phyloP scores from a whole-genome alignment of 2,797 vertebrate species.

The Petrocephalus schoutedeni region DNA sequence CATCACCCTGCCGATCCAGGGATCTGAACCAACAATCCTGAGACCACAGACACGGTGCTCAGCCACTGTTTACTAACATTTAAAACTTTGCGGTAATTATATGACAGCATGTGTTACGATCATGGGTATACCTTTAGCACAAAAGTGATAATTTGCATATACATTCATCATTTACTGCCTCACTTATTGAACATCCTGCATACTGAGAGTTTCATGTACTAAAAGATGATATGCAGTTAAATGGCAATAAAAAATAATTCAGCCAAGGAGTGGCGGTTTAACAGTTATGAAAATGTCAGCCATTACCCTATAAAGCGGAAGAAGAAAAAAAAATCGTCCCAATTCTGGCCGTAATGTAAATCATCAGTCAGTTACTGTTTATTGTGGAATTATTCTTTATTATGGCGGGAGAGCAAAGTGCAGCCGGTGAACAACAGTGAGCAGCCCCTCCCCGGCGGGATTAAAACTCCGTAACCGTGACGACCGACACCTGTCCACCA shows the following conservation, averaged over 20 bases:
- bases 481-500: not conserved
- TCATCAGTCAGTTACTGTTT: not conserved
- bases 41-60: not conserved
- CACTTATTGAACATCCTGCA: not conserved
- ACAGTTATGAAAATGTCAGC: not conserved
- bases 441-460: not conserved
- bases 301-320: not conserved
- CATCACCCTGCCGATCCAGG: not conserved
- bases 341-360: not conserved
- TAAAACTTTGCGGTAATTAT: not conserved
- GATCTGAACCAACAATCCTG: not conserved
- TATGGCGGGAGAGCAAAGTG: not conserved
- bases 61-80: not conserved
- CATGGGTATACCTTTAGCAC: not conserved
- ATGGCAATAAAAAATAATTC: not conserved
- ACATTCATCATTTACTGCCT: not conserved
- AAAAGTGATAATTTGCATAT: not conserved
- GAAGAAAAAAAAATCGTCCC: not conserved
- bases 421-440: not conserved
- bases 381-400: not conserved
- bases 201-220: not conserved
- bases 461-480: not conserved
- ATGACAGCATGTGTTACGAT: not conserved
- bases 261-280: not conserved
- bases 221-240: not conserved